These are phyloP conservation scores for Chromoteleia sp. DNA, from an alignment of 2,888 invertebrate species.

Conservation along the genomic window DNA sequence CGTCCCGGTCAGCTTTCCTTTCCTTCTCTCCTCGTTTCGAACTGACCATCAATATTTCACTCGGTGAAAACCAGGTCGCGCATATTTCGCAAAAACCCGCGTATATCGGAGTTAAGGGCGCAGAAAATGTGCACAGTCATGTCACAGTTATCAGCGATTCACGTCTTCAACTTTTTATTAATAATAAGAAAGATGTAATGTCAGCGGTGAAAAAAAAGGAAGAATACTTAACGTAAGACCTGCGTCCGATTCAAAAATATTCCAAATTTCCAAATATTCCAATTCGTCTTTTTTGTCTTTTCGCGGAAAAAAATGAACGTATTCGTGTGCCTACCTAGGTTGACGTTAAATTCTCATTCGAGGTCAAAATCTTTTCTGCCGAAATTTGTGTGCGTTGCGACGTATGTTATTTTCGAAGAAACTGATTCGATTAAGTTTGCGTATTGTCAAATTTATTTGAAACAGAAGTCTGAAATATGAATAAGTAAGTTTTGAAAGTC, in stretches of 20 bases:
- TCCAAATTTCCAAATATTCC: slow-evolving; percentile 4
- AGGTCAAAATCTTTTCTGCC: background rate
- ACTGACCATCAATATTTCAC: slow-evolving; percentile 53
- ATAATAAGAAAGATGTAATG: slow-evolving; percentile 15
- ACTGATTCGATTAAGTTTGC: too few relatives aligned
- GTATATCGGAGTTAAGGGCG: slow-evolving; percentile 29
- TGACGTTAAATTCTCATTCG: background rate
- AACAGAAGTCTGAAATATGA: too few relatives aligned
- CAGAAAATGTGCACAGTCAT: slow-evolving; percentile 47
- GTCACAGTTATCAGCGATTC: slow-evolving; percentile 38
- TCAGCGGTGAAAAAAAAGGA: slow-evolving; percentile 13
- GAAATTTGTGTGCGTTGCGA: background rate
- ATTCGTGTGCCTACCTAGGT: background rate
- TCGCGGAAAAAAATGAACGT: background rate
- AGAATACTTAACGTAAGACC: slow-evolving; percentile 4
- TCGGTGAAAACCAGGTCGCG: slow-evolving; percentile 29
- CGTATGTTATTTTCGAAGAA: too few relatives aligned
- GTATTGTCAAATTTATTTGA: too few relatives aligned
- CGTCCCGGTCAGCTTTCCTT: slow-evolving; percentile 10
- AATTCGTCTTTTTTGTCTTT: background rate
- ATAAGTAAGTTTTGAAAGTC: too few relatives aligned
- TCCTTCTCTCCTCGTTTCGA: background rate
- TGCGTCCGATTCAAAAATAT: slow-evolving; percentile 11
- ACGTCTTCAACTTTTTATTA: slow-evolving; percentile 41
- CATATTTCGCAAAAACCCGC: slow-evolving; percentile 20